Evolutionary conservation across 2,113 vertebrate genomes (phyloP).

Genomic region (Otocyon megalotis): DNA sequence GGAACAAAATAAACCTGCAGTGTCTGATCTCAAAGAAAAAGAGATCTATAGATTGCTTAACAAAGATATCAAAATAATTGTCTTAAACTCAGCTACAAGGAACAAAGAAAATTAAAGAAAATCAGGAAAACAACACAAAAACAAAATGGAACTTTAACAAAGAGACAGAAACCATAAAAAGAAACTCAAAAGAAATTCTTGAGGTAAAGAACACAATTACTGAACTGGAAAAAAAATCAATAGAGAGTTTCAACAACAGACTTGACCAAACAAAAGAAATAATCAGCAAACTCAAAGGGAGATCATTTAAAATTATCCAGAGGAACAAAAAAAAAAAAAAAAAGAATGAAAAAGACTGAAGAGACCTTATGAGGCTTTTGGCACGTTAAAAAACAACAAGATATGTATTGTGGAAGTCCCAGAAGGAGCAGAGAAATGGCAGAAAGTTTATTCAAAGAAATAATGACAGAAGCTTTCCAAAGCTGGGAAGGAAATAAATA

Average conservation of each 20-base stretch:
- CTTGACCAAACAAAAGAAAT: neutral
- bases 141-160: neutral
- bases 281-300: neutral
- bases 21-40: neutral
- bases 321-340: neutral
- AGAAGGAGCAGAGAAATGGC: neutral
- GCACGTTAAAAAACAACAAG: neutral
- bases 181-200: neutral
- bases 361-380: neutral
- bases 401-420: neutral
- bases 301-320: neutral
- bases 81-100: neutral
- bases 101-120: neutral
- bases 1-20: neutral
- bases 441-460: neutral
- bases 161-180: neutral
- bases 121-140: neutral
- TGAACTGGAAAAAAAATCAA: neutral
- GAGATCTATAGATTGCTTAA: neutral
- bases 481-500: neutral
- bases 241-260: neutral
- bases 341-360: neutral
- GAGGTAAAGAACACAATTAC: neutral
- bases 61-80: neutral
- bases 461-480: neutral